Percentiles rank a stretch among this genome's conserved stretches.
phyloP scores from a whole-genome alignment of 2,797 vertebrate species.

The Lithobates pipiens region DNA sequence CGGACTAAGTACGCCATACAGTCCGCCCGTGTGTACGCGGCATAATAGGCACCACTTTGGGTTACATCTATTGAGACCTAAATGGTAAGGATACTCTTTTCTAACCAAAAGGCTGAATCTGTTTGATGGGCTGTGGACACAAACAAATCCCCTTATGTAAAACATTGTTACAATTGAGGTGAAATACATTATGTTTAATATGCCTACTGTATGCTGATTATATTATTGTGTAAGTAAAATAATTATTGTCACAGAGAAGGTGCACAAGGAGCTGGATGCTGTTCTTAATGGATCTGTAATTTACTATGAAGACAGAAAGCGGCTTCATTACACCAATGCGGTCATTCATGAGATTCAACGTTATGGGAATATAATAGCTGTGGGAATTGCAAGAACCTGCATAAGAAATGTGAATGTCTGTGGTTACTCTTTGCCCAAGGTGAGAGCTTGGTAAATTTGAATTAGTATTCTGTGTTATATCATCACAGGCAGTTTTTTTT shows the following conservation, averaged over 20 bases:
- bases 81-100: too few species aligned
- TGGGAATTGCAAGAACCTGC: constrained; percentile 27
- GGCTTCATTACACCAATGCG: constrained; percentile 47
- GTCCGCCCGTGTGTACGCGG: too few species aligned
- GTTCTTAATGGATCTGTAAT: constrained; percentile 24
- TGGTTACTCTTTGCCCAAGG: constrained; percentile 28
- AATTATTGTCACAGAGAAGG: background rate
- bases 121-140: too few species aligned
- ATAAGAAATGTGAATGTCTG: constrained; percentile 8
- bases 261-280: constrained; percentile 22
- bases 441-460: background rate
- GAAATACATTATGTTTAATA: background rate
- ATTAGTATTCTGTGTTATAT: background rate
- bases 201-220: background rate
- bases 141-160: too few species aligned
- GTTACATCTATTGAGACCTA: too few species aligned
- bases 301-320: constrained; percentile 43
- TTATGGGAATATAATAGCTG: constrained; percentile 14
- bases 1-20: too few species aligned
- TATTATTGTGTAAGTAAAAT: too few species aligned
- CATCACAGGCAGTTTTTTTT: too few species aligned
- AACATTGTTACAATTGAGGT: too few species aligned
- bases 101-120: too few species aligned
- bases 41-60: too few species aligned
- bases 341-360: constrained; percentile 49